Evolutionary conservation across 2,113 vertebrate genomes (phyloP).

Genomic region (Esox niger): DNA sequence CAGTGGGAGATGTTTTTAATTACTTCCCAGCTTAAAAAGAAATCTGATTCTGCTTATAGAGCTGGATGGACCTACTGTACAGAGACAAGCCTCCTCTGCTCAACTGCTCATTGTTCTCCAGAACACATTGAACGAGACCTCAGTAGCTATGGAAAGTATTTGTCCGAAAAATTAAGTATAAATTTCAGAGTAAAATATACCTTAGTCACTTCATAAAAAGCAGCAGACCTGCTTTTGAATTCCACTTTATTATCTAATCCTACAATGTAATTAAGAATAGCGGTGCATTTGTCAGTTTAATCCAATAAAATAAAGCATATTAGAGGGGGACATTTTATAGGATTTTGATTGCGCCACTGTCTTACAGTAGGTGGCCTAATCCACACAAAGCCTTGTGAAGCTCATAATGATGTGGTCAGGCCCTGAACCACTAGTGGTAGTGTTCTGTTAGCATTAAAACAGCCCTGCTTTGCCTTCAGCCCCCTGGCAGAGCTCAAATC

Average conservation of each 20-base stretch:
- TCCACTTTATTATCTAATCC: neutral
- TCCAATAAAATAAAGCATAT: slow-evolving; percentile 58
- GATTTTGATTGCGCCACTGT: slow-evolving; percentile 47
- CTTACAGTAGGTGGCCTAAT: slow-evolving; percentile 63
- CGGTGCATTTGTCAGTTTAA: slow-evolving; percentile 46
- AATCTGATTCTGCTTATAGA: no score
- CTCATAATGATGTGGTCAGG: slow-evolving; percentile 70
- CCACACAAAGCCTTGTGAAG: slow-evolving; percentile 69
- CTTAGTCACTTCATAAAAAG: neutral
- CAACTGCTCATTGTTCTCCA: no score
- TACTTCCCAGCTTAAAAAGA: no score
- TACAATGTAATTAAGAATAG: slow-evolving; percentile 29
- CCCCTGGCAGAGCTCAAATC: slow-evolving; percentile 72
- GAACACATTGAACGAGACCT: no score
- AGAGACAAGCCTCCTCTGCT: no score
- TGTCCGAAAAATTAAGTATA: no score
- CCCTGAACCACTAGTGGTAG: slow-evolving; percentile 54
- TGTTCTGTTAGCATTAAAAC: slow-evolving; percentile 62
- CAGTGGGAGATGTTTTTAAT: no score
- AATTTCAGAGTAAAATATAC: no score
- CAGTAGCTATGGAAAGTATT: no score
- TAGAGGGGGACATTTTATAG: slow-evolving; percentile 49
- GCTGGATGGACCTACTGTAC: no score
- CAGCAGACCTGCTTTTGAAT: neutral
- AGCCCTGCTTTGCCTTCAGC: slow-evolving; percentile 62